Base-by-base conservation (phyloP, 2,888 invertebrate species). In the Drosophila melanosoma region DNA sequence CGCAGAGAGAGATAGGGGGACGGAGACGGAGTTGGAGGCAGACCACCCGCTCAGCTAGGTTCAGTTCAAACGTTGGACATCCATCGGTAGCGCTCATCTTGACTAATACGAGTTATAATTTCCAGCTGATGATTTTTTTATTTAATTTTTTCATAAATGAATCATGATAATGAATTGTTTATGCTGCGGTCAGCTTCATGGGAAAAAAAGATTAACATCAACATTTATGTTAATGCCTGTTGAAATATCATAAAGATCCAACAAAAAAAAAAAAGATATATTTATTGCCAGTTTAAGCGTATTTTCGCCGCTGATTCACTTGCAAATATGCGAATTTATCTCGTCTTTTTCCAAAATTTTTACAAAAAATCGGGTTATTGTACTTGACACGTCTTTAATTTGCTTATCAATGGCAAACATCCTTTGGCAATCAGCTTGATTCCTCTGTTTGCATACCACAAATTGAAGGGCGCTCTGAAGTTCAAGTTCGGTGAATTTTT, bases 161-260 rank as follows among this genome's bases (percentile, higher is more conserved):
- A 86, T 91, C 91, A 91, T 65, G 89, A 82, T 87, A 89, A 91
- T 89, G 80, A 82, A 81, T 88, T 87, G 82, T 90, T 86, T 89
- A 88, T 89, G 80, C 73, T 80, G 80, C 64, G 54, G 65, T 51
- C 40, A 58, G 62, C 79, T 87, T 92, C 89, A 87, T 90, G 84
- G 90, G 90, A 92, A 91, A 85, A 86, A 76, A 65, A 91, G 91
- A 88, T 92, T 89, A 91, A 68, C 81, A 89, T 85, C 91, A 77
- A 59, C 81, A 53, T 81, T 91, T 91, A 91, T 91, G 91, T 74
- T 81, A 87, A 87, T 90, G 70, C 82, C 62, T 89, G 78, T 79
- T 75, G 79, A 87, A 87, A 87, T 76, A 78, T 82, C 82, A 86
- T 84, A 77, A 86, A 86, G 8, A n/a, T 3, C 12, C 26, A 12